Conservation (phyloP, 1,140 invertebrate genomes). For the Dreissena rostriformis region DNA sequence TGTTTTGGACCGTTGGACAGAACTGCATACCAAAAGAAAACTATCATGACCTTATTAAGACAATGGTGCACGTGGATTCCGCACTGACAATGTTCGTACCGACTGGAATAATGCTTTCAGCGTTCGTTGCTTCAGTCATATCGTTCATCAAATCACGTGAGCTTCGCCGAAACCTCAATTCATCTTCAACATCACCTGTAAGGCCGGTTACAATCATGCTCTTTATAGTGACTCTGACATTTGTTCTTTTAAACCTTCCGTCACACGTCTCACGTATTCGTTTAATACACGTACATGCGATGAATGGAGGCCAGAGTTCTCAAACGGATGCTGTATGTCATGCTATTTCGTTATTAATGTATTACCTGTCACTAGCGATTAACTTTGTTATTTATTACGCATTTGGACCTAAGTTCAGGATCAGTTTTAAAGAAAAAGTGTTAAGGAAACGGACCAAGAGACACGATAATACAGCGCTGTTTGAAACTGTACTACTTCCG, state of each 20-base stretch:
- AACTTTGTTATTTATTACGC: slow-evolving; percentile 90
- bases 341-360: slow-evolving; percentile 84
- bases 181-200: slow-evolving; percentile 80
- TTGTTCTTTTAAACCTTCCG: slow-evolving; percentile 90
- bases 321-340: slow-evolving; percentile 81
- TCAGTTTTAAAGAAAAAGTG: neutral
- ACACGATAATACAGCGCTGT: too few species aligned
- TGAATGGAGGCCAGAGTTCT: neutral
- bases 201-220: slow-evolving; percentile 91
- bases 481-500: too few species aligned
- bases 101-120: slow-evolving; percentile 79
- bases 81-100: slow-evolving; percentile 83
- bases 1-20: slow-evolving; percentile 67
- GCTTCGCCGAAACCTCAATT: slow-evolving; percentile 44
- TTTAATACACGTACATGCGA: slow-evolving; percentile 64
- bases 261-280: slow-evolving; percentile 79
- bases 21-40: slow-evolving; percentile 36
- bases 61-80: slow-evolving; percentile 83
- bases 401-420: slow-evolving; percentile 66
- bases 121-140: slow-evolving; percentile 30
- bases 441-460: too few species aligned
- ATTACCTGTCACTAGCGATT: slow-evolving; percentile 91
- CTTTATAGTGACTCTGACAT: slow-evolving; percentile 90
- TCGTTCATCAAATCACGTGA: slow-evolving; percentile 21
- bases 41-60: slow-evolving; percentile 78